A percentile compares a stretch with the other conserved stretches of the same genome.
Conservation (phyloP, 2,888 invertebrate species). For the Darwinula stevensoni region DNA sequence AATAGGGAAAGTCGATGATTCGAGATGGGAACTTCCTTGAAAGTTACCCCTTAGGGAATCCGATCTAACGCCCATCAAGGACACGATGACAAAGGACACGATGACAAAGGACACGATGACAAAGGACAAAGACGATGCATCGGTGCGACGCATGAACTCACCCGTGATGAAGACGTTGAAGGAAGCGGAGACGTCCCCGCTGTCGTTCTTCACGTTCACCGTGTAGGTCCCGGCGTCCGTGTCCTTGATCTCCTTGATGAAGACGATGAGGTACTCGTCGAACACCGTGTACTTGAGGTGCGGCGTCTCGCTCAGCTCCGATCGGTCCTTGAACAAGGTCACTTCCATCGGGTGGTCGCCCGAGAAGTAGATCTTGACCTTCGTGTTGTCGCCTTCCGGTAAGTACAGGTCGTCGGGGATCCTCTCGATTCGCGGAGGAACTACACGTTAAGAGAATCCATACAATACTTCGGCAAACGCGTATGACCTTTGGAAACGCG, state of each 20-base stretch:
- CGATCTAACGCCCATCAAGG: too few species aligned
- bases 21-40: too few species aligned
- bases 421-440: slow-evolving; percentile 67
- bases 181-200: slow-evolving; percentile 50
- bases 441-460: slow-evolving; percentile 16
- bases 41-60: too few species aligned
- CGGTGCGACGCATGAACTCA: too few species aligned
- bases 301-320: slow-evolving; percentile 35
- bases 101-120: too few species aligned
- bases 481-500: too few species aligned
- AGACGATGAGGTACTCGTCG: slow-evolving; percentile 87
- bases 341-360: slow-evolving; percentile 89
- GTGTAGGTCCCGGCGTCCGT: slow-evolving; percentile 72
- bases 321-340: slow-evolving; percentile 50
- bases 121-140: too few species aligned
- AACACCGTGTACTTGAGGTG: slow-evolving; percentile 71
- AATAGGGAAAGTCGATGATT: too few species aligned
- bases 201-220: slow-evolving; percentile 60
- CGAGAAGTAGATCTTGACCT: slow-evolving; percentile 83
- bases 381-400: slow-evolving; percentile 81
- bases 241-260: slow-evolving; percentile 65
- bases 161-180: slow-evolving; percentile 65
- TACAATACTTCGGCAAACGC: too few species aligned
- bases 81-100: too few species aligned
- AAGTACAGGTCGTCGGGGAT: slow-evolving; percentile 66